Conservation (phyloP, 2,888 invertebrate species). For the Tenthredo scrophulariae region DNA sequence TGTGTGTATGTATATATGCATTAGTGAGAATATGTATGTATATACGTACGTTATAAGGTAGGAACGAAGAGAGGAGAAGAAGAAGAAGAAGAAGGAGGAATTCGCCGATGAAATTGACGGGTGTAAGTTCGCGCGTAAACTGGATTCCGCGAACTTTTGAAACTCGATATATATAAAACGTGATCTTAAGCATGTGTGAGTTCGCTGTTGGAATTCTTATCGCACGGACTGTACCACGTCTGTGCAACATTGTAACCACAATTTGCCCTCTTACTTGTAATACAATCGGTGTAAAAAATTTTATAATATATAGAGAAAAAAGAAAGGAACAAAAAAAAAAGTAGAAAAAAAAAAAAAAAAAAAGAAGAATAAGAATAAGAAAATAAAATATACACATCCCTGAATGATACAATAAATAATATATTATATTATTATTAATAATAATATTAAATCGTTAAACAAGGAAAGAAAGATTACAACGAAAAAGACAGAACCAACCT, state of each 20-base stretch:
- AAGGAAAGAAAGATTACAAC: no score
- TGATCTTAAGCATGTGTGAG: not conserved
- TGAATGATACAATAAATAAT: no score
- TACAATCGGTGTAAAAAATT: conserved; percentile 60
- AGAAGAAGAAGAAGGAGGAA: not conserved
- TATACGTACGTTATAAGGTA: not conserved
- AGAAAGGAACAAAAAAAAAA: no score
- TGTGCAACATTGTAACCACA: conserved; percentile 70
- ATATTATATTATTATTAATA: no score
- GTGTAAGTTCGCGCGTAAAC: conserved; percentile 1
- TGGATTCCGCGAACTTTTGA: conserved; percentile 30
- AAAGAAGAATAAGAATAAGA: no score
- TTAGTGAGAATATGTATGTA: no score
- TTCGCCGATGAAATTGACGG: conserved; percentile 23
- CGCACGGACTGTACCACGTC: conserved; percentile 66
- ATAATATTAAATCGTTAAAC: no score
- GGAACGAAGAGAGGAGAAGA: not conserved
- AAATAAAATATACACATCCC: no score
- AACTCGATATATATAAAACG: conserved; percentile 28
- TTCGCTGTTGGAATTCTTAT: not conserved
- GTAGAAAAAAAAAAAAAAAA: no score
- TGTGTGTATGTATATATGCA: no score
- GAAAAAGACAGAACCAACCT: no score
- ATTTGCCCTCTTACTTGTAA: conserved; percentile 66
- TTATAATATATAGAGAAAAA: not conserved